Base-by-base conservation (phyloP, 1,140 invertebrate genomes). In the Brachionus calyciflorus region DNA sequence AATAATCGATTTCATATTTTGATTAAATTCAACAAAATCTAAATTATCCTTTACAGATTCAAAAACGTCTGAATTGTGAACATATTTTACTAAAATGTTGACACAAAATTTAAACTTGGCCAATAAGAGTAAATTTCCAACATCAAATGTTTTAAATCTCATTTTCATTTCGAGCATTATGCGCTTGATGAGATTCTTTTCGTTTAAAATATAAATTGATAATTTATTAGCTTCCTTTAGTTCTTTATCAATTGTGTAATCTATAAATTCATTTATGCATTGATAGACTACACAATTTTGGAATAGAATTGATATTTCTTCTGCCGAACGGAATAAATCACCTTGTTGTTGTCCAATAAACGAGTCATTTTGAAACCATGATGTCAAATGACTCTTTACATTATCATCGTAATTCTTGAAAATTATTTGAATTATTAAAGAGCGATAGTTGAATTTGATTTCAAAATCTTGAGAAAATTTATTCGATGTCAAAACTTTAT, bases 31-130 rank as follows among this genome's bases (percentile, higher is more conserved):
- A 1, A 26, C 2, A n/a, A 65, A 65, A 24, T n/a, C 3, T 24
- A 6, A 21, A 1, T n/a, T 44, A 9, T 65, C 19, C 44, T 65
- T 65, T 44, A 65, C 60, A 24, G 10, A 6, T 14, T 65, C 17
- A 21, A 44, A 65, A 41, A 14, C 60, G 24, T 44, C n/a, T 44
- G 26, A 21, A 44, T 14, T 26, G 41, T 28, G 41, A 6, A 44
- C 44, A 26, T n/a, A 65, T 14, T 44, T 41, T 6, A 7, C 26
- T 5, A 65, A 65, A 21, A 26, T 44, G 40, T 41, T 65, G 3
- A 65, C 60, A 26, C 33, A 44, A n/a, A 65, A 65, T 65, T 65
- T 65, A 26, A 65, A 44, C 44, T 65, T 65, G 3, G 60, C 41
- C 12, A 65, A 24, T 44, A 19, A 14, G 24, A 65, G 3, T 10